Evolutionary conservation across 2,888 invertebrate genomes (phyloP).

Genomic region (Eilema depressum): DNA sequence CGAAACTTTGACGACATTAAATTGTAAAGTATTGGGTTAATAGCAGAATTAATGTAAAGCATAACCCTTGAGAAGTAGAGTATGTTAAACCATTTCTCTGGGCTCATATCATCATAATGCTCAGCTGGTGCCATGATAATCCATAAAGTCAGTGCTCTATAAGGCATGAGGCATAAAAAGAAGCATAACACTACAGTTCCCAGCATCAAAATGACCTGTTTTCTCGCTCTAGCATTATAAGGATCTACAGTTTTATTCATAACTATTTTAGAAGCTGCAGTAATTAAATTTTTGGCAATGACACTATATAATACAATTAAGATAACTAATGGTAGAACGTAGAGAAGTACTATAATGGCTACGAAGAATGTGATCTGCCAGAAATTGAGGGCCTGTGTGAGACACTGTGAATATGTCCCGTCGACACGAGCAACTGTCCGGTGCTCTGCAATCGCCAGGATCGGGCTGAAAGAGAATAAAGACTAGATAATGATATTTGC

Average conservation of each 20-base stretch:
- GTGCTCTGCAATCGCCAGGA: slow-evolving; percentile 92
- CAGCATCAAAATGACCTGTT: slow-evolving; percentile 95
- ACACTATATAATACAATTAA: slow-evolving; percentile 93
- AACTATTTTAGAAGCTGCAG: slow-evolving; percentile 89
- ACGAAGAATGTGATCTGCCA: slow-evolving; percentile 94
- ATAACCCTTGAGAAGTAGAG: slow-evolving; percentile 94
- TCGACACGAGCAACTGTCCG: slow-evolving; percentile 90
- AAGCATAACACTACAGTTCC: slow-evolving; percentile 95
- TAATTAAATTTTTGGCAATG: slow-evolving; percentile 94
- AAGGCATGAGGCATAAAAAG: slow-evolving; percentile 95
- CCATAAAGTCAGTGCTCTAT: slow-evolving; percentile 94
- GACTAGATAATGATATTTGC: slow-evolving; percentile 44
- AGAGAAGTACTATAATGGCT: slow-evolving; percentile 92
- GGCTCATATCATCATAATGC: slow-evolving; percentile 89
- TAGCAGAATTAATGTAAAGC: slow-evolving; percentile 95
- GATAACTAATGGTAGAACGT: slow-evolving; percentile 92
- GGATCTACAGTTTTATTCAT: slow-evolving; percentile 91
- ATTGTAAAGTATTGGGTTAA: slow-evolving; percentile 97
- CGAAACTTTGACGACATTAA: slow-evolving; percentile 97
- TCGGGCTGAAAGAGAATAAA: slow-evolving; percentile 90
- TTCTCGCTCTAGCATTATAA: slow-evolving; percentile 90
- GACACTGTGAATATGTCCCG: slow-evolving; percentile 91
- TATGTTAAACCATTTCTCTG: slow-evolving; percentile 93
- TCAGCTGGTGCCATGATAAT: slow-evolving; percentile 92
- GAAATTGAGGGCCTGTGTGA: slow-evolving; percentile 91